These are phyloP conservation scores for Coilia nasus DNA, from an alignment of 2,797 vertebrate species.

Conservation along the genomic window DNA sequence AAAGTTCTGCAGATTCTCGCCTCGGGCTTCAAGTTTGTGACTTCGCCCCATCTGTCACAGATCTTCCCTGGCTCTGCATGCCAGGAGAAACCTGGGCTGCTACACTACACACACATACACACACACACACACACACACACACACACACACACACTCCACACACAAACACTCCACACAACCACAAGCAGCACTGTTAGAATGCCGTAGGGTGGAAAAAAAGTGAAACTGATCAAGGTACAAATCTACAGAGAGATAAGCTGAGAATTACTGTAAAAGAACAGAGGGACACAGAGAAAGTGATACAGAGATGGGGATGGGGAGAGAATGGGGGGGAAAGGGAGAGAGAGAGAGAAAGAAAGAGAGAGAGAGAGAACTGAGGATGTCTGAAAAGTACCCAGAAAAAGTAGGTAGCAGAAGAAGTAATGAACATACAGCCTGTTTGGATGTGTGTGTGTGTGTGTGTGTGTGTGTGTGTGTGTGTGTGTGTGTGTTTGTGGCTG, in stretches of 20 bases:
- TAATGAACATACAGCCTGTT: neutral
- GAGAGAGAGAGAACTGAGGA: neutral
- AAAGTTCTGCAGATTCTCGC: constrained; percentile 86
- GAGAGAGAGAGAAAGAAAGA: constrained; percentile 29
- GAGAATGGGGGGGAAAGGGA: constrained; percentile 29
- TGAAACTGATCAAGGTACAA: no score
- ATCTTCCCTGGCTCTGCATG: constrained; percentile 86
- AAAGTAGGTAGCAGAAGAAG: neutral
- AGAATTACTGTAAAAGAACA: neutral
- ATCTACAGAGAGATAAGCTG: no score
- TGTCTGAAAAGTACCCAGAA: constrained; percentile 28
- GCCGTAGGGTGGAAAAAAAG: neutral
- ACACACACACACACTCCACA: neutral
- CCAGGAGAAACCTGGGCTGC: constrained; percentile 81
- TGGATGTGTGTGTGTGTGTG: no score
- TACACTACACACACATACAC: constrained; percentile 1
- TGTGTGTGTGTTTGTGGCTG: neutral
- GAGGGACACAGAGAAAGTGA: neutral
- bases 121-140: no score
- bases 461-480: no score
- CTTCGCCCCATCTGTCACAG: constrained; percentile 95
- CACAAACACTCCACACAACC: neutral
- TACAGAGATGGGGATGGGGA: constrained; percentile 64
- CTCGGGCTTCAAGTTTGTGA: constrained; percentile 92
- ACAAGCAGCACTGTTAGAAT: neutral